phyloP scores from a whole-genome alignment of 2,113 vertebrate species.

The Rutilus rutilus region DNA sequence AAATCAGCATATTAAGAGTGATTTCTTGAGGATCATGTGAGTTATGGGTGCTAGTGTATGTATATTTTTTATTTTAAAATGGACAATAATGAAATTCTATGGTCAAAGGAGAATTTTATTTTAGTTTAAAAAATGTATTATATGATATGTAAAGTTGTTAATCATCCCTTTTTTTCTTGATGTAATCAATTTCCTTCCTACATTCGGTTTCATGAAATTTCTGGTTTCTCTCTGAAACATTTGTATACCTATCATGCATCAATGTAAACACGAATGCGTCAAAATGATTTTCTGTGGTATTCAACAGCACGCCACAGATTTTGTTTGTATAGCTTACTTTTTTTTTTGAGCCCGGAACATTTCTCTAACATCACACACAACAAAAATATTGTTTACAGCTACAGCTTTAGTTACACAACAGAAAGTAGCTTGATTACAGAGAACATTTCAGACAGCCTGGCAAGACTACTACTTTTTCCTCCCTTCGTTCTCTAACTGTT shows the following conservation, averaged over 20 bases:
- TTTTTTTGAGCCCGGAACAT: not conserved
- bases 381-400: constrained; percentile 17
- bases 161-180: not conserved
- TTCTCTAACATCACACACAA: not conserved
- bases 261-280: not conserved
- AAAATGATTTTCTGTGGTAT: not conserved
- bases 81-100: not conserved
- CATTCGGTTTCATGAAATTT: not conserved
- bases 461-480: not conserved
- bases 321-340: not conserved
- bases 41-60: not conserved
- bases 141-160: not conserved
- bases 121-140: not conserved
- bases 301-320: not conserved
- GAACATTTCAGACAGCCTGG: constrained; percentile 14
- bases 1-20: too few species aligned
- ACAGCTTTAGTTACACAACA: constrained; percentile 18
- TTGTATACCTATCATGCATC: not conserved
- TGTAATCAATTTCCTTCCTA: not conserved
- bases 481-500: not conserved
- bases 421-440: constrained; percentile 4
- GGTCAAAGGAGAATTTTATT: not conserved
- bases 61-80: too few species aligned
- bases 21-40: not conserved
- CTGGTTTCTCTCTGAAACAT: not conserved